Evolutionary conservation across 2,113 vertebrate species (phyloP).

Genomic region (Amazona vittata): DNA sequence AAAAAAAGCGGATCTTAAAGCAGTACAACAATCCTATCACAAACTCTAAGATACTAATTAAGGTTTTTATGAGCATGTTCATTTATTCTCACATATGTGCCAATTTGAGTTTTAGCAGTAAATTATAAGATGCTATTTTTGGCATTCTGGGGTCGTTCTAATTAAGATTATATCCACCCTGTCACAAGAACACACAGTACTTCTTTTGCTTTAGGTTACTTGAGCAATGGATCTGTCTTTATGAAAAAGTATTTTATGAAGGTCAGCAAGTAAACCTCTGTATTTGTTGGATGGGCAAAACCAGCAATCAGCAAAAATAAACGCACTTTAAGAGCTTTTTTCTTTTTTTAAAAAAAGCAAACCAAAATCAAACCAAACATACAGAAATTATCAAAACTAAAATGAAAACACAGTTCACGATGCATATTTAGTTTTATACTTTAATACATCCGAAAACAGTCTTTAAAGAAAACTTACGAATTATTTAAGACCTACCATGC

Average conservation of each 20-base stretch:
- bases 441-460: not conserved
- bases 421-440: not conserved
- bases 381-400: not conserved
- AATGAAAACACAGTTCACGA: not conserved
- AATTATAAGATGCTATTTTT: conserved; percentile 66
- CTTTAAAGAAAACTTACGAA: not conserved
- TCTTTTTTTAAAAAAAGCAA: not conserved
- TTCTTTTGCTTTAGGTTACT: not conserved
- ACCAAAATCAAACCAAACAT: not conserved
- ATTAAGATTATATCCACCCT: conserved; percentile 58
- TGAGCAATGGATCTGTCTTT: not conserved
- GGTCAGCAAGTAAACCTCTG: not conserved
- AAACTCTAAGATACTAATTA: conserved; percentile 50
- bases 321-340: not conserved
- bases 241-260: not conserved
- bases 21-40: not conserved
- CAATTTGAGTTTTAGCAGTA: conserved; percentile 68
- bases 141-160: conserved; percentile 57
- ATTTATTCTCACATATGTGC: conserved; percentile 58
- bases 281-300: not conserved
- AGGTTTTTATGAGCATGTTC: not conserved
- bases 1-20: not conserved
- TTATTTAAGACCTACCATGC: not conserved
- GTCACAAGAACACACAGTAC: not conserved
- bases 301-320: not conserved